Evolutionary conservation across 37 sponge, comb jelly and placozoan species (phyloP).

Genomic region (Crambe crambe): DNA sequence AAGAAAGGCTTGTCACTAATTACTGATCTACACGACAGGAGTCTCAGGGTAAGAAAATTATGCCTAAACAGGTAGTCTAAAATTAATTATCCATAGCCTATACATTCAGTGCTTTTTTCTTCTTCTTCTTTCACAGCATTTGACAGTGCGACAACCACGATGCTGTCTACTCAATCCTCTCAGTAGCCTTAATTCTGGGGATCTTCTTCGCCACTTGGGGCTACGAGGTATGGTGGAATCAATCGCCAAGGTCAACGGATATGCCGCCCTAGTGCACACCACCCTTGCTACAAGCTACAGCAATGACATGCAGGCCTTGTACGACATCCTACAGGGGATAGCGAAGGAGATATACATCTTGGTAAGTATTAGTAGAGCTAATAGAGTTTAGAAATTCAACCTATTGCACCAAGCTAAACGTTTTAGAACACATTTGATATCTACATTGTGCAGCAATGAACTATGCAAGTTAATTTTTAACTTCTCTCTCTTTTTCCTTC

Average conservation of each 20-base stretch:
- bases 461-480: too few relatives aligned
- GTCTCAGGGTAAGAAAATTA: neutral
- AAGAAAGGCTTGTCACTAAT: neutral
- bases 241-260: neutral
- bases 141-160: too few relatives aligned
- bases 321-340: neutral
- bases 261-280: neutral
- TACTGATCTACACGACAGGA: neutral
- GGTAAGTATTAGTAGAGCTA: neutral
- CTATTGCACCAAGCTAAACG: neutral
- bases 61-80: too few relatives aligned
- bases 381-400: neutral
- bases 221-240: neutral
- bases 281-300: neutral
- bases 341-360: neutral
- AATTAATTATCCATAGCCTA: too few relatives aligned
- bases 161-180: neutral
- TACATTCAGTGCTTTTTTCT: too few relatives aligned
- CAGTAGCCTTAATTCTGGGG: neutral
- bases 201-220: neutral
- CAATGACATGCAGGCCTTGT: neutral
- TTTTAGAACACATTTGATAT: too few relatives aligned
- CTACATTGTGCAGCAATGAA: too few relatives aligned
- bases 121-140: too few relatives aligned
- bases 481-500: too few relatives aligned